Conservation (phyloP, 2,888 invertebrate species). For the Resseliella maxima region DNA sequence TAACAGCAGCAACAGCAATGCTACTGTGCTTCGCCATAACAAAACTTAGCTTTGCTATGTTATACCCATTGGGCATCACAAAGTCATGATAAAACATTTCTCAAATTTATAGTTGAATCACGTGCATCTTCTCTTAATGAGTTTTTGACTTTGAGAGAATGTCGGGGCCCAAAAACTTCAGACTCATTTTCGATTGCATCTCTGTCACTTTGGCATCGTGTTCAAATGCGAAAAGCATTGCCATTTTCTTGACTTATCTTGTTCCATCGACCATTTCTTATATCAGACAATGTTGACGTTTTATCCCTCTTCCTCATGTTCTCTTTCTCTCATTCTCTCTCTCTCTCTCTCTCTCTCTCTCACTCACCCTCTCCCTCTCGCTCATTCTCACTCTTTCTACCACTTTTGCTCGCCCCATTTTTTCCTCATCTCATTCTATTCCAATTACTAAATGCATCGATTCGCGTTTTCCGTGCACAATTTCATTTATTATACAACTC, state of each 20-base stretch:
- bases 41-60: conserved; percentile 23
- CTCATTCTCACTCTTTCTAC: background rate
- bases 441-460: conserved; percentile 55
- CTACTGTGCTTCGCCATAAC: background rate
- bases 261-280: background rate
- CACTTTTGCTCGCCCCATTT: background rate
- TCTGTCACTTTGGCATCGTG: conserved; percentile 41
- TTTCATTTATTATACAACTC: conserved; percentile 43
- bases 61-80: conserved; percentile 53
- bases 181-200: conserved; percentile 46
- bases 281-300: background rate
- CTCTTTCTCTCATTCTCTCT: background rate
- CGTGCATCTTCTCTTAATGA: conserved; percentile 57
- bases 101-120: conserved; percentile 56
- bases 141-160: conserved; percentile 56
- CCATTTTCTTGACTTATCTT: conserved; percentile 52
- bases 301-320: background rate
- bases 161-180: conserved; percentile 26
- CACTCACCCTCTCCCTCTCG: background rate
- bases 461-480: conserved; percentile 49
- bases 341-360: background rate
- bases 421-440: conserved; percentile 44
- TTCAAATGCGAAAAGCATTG: conserved; percentile 8
- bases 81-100: conserved; percentile 54
- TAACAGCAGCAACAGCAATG: background rate